Conservation (phyloP, 2,888 invertebrate species). For the Ferrisia virgata region DNA sequence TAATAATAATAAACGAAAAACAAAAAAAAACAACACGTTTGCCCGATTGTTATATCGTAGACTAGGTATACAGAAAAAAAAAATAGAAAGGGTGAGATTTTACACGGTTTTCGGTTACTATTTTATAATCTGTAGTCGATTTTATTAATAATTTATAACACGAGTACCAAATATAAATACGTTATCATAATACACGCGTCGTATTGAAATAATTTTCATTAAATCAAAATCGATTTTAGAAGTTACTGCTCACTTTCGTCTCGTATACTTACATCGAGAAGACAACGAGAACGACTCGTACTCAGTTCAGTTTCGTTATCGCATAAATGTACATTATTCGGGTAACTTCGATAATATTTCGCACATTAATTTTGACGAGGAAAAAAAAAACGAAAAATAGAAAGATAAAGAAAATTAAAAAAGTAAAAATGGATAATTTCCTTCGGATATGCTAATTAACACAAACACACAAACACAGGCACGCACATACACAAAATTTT, state of each 20-base stretch:
- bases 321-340: not conserved
- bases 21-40: constrained; percentile 25
- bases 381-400: not conserved
- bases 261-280: not conserved
- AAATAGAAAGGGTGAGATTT: not conserved
- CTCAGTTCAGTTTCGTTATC: not conserved
- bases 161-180: not conserved
- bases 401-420: not conserved
- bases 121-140: not conserved
- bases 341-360: constrained; percentile 25
- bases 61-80: constrained; percentile 13
- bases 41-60: constrained; percentile 29
- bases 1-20: constrained; percentile 14
- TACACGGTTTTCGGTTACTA: not conserved
- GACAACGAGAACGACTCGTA: not conserved
- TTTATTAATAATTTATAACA: not conserved
- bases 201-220: too few relatives aligned
- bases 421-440: constrained; percentile 6
- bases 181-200: too few relatives aligned
- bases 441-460: constrained; percentile 1
- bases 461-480: not conserved
- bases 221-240: too few relatives aligned
- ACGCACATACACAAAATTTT: not conserved
- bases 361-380: not conserved
- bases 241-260: not conserved